phyloP scores from a whole-genome alignment of 2,888 invertebrate genomes.

The Auanema sp. region DNA sequence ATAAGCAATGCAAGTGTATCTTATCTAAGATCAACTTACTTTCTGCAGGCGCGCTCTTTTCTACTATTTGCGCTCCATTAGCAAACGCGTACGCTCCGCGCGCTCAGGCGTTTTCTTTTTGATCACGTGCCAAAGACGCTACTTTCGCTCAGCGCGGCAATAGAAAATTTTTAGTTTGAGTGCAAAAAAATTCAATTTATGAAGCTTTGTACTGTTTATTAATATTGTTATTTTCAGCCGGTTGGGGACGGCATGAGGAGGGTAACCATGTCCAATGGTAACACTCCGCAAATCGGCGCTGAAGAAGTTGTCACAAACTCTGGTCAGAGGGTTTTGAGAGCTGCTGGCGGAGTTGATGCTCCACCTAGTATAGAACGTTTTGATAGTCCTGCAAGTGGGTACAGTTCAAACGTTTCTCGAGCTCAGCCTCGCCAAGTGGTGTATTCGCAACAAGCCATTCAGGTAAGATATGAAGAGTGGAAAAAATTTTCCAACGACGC shows the following conservation, averaged over 20 bases:
- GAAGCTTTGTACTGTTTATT: neutral
- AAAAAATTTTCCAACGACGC: too few relatives aligned
- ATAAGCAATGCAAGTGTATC: neutral
- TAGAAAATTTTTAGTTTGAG: too few relatives aligned
- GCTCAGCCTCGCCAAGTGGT: too few relatives aligned
- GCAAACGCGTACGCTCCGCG: neutral
- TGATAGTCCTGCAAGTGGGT: too few relatives aligned
- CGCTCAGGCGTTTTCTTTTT: neutral
- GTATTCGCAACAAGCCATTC: too few relatives aligned
- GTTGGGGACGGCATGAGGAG: slow-evolving; percentile 27
- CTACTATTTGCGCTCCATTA: neutral
- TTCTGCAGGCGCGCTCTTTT: neutral
- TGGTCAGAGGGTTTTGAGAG: neutral
- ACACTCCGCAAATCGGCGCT: slow-evolving; percentile 10
- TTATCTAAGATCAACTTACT: neutral
- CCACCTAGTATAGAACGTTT: slow-evolving; percentile 13
- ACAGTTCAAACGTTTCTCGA: too few relatives aligned
- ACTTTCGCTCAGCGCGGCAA: too few relatives aligned
- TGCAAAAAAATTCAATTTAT: neutral
- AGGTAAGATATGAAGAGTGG: too few relatives aligned
- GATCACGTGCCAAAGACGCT: slow-evolving; percentile 5
- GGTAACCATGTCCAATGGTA: slow-evolving; percentile 1
- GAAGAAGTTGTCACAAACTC: slow-evolving; percentile 27
- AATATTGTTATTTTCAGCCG: slow-evolving; percentile 24
- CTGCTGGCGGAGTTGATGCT: slow-evolving; percentile 1